Base-by-base conservation (phyloP, 2,888 invertebrate genomes). In the Frankliniella fusca region DNA sequence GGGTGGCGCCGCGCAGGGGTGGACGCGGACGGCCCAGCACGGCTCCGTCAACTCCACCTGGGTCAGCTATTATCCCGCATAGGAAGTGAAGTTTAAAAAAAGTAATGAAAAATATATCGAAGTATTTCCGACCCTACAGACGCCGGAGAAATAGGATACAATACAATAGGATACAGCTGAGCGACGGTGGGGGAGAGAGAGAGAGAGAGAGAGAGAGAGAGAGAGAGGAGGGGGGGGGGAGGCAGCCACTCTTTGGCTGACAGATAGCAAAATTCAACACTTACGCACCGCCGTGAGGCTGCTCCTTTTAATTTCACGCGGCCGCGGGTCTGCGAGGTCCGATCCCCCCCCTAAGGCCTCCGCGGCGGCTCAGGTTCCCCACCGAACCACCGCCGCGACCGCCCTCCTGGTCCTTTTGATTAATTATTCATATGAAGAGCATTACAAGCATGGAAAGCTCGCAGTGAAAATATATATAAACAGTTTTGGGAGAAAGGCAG, bases 341-440 rank as follows among this genome's bases (percentile, higher is more conserved):
- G 38, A 38, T 38, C 38, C 38, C 38, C 5, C 38, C 38, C 5
- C 38, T 38, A n/a, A n/a, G n/a, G n/a, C 38, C 38, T 5, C 38
- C 38, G 2, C 5, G 3, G 3, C 38, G 2, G 3, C 38, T 38
- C 38, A 38, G 38, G 38, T 38, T 38, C 38, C 38, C 38, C 38
- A 38, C 38, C 38, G 5, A 38, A 38, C n/a, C n/a, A 38, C 38
- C 54, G 54, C 54, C 54, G 54, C 54, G 5, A 9, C 54, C 3
- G 54, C 54, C 8, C 10, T 3, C 54, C 12, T 15, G n/a, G 18
- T n/a, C n/a, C 61, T 61, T 61, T 61, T 61, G 61, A 81, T 48
- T 76, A 76, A 76, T 76, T 76, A 76, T 76, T 76, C 70, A 76
- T 76, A 76, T 23, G n/a, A 61, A 76, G 27, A 76, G 27, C 70